Base-by-base conservation (phyloP, 2,113 vertebrate species). In the Chaenogobius annularis region DNA sequence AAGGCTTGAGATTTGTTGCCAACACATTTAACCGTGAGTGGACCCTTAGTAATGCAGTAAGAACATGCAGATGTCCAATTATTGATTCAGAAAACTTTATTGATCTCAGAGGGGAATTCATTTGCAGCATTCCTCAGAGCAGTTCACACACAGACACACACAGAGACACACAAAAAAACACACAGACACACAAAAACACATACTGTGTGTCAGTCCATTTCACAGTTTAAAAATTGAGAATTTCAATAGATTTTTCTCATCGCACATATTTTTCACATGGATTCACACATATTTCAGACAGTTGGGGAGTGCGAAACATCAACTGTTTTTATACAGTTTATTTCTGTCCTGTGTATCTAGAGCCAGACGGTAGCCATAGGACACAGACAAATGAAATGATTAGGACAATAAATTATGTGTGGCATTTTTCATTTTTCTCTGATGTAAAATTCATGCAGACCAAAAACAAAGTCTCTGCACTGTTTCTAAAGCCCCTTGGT, bases 321-420 rank as follows among this genome's bases (percentile, higher is more conserved):
- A 17, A 46, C 23, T 58, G 73, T 72, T 84, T 62, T 81, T 12
- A 31, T 59, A 20, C 52, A 35, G 37, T 31, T 64, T 46, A 35
- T 72, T 83, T 70, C 13, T 22, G 48, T 78, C 40, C 7, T 0
- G 7, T 15, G 48, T n/a, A 19, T 65, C 44, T 76, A 74, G 73
- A 75, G 68, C 44, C 78, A 74, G 71, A 75, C 52, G 10, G 67
- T 69, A 79, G 72, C 40, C 2, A 0, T 69, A 79, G 72, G 6
- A 0, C 52, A 71, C 72, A 72, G 56, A 74, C 44, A 19, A 78
- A 85, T 77, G 58, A 0, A 71, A 81, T 85, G 61, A 87, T 71
- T 74, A 68, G 22, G 69, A 37, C 13, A 43, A 70, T 77, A 35
- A 77, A 73, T 44, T 50, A 35, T 74, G 50, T 35, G 52, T 59